These are phyloP conservation scores for Gymnoscopelus microlampas DNA, from an alignment of 2,797 vertebrate species.

Conservation along the genomic window DNA sequence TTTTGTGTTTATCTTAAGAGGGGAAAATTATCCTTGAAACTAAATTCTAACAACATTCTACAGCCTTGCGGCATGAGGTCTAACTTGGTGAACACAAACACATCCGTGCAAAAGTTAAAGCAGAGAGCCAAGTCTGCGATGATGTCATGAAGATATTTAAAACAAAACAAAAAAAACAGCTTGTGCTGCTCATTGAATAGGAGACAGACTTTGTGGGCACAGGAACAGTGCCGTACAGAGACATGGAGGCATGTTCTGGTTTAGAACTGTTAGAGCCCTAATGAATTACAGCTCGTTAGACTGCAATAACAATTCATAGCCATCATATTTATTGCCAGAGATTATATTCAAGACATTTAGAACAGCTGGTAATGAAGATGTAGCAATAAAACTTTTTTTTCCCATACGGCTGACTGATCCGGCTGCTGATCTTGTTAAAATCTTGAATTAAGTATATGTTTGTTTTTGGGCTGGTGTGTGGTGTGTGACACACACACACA, in stretches of 20 bases:
- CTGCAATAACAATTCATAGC: neutral
- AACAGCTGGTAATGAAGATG: constrained; percentile 1
- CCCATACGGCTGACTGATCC: neutral
- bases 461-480: neutral
- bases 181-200: no score
- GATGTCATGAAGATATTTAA: no score
- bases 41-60: no score
- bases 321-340: neutral
- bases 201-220: no score
- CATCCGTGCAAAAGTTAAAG: no score
- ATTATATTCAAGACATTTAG: neutral
- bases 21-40: no score
- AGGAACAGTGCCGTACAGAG: no score
- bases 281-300: neutral
- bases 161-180: no score
- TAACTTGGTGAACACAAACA: no score
- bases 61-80: no score
- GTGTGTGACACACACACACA: neutral
- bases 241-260: neutral
- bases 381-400: neutral
- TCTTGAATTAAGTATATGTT: neutral
- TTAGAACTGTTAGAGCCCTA: neutral
- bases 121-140: no score
- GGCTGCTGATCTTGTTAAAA: neutral
- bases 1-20: no score